Evolutionary conservation across 2,113 vertebrate species (phyloP).

Genomic region (Sinocyclocheilus anophthalmus): DNA sequence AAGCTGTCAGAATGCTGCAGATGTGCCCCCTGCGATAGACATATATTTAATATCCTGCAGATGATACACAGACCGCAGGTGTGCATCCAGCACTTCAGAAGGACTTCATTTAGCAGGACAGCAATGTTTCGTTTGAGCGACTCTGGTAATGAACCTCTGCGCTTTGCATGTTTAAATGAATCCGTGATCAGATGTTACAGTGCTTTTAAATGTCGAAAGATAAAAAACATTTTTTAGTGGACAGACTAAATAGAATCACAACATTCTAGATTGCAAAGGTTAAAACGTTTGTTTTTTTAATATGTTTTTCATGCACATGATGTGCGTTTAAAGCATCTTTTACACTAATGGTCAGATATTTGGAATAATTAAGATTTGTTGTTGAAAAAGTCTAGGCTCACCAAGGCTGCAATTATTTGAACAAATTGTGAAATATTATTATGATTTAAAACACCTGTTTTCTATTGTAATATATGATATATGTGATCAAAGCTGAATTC

Average conservation of each 20-base stretch:
- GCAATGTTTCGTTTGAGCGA: conserved; percentile 23
- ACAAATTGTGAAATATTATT: no score
- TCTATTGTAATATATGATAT: no score
- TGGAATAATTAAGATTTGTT: no score
- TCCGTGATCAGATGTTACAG: no score
- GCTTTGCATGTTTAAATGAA: background rate
- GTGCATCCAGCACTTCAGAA: conserved; percentile 11
- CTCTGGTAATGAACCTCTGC: background rate
- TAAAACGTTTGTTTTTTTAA: background rate
- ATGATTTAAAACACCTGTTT: no score
- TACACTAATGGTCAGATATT: no score
- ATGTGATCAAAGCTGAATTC: no score
- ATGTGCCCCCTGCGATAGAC: background rate
- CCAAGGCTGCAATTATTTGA: no score
- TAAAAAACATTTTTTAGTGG: background rate
- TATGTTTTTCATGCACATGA: background rate
- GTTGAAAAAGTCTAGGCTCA: no score
- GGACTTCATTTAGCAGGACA: conserved; percentile 27
- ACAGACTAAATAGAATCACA: no score
- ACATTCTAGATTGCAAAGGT: background rate
- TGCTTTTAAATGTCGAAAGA: background rate
- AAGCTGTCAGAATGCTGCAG: conserved; percentile 7
- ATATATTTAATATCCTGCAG: conserved; percentile 52
- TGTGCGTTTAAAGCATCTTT: background rate
- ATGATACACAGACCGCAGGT: conserved; percentile 39